phyloP scores from a whole-genome alignment of 2,797 vertebrate genomes.

The Danio tinwini region DNA sequence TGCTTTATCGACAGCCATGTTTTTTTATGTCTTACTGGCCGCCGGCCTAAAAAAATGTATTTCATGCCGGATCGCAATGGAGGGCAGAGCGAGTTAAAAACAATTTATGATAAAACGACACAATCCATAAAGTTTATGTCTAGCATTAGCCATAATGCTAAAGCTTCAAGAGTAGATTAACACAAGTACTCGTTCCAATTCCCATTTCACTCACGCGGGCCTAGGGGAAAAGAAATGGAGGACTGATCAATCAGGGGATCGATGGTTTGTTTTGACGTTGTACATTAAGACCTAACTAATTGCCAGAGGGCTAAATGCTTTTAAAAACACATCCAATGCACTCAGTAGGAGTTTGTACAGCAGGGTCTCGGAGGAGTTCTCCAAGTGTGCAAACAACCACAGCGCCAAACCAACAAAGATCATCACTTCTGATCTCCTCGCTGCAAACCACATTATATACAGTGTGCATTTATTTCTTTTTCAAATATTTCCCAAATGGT shows the following conservation, averaged over 20 bases:
- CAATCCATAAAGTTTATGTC: constrained; percentile 39
- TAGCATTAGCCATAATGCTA: constrained; percentile 5
- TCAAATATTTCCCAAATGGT: no score
- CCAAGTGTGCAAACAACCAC: constrained; percentile 30
- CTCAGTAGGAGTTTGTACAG: constrained; percentile 37
- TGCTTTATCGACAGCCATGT: constrained; percentile 44
- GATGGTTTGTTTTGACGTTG: constrained; percentile 90
- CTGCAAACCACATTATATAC: not conserved
- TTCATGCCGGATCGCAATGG: constrained; percentile 6
- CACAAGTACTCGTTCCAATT: constrained; percentile 17
- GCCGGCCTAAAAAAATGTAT: constrained; percentile 8
- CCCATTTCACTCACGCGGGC: constrained; percentile 1
- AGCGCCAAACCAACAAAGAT: constrained; percentile 3
- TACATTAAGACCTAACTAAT: constrained; percentile 96
- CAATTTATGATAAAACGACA: constrained; percentile 25
- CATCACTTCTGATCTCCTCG: not conserved
- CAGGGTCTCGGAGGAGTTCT: constrained; percentile 46
- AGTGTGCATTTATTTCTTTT: no score
- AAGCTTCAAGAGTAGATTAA: not conserved
- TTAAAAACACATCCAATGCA: constrained; percentile 81
- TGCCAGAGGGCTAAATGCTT: constrained; percentile 90
- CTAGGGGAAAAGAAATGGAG: constrained; percentile 81
- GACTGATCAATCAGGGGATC: constrained; percentile 88
- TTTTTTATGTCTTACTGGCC: constrained; percentile 52
- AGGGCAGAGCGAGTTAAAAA: constrained; percentile 10